phyloP scores from a whole-genome alignment of 2,888 invertebrate species.

The Tetrapedia diversipes region DNA sequence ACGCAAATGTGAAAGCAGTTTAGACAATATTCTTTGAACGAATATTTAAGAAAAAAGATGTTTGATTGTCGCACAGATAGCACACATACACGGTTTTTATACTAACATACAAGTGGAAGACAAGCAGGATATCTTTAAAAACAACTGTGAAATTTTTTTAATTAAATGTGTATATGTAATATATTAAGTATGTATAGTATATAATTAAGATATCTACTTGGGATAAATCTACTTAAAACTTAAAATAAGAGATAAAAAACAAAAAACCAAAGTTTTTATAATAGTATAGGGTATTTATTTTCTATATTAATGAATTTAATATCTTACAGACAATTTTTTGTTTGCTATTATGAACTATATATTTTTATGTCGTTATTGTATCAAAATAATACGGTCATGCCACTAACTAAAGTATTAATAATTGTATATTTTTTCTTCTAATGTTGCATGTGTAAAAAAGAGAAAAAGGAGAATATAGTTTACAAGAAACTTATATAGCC shows the following conservation, averaged over 20 bases:
- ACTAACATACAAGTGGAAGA: conserved; percentile 20
- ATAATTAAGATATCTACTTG: conserved; percentile 26
- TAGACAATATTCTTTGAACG: neutral
- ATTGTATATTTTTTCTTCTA: conserved; percentile 47
- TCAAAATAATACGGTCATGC: conserved; percentile 6
- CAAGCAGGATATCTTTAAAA: conserved; percentile 1
- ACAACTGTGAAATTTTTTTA: conserved; percentile 33
- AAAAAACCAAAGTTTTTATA: conserved; percentile 59
- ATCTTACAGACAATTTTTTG: conserved; percentile 26
- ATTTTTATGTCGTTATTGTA: conserved; percentile 31
- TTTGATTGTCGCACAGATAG: conserved; percentile 45
- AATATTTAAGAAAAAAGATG: neutral
- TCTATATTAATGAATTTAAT: conserved; percentile 50
- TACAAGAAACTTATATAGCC: conserved; percentile 47
- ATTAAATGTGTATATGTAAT: conserved; percentile 23
- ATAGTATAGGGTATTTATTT: conserved; percentile 52
- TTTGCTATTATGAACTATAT: conserved; percentile 6
- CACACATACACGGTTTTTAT: conserved; percentile 55
- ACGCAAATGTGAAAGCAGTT: conserved; percentile 8
- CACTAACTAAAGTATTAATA: conserved; percentile 25
- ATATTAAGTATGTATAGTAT: conserved; percentile 31
- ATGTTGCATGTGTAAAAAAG: conserved; percentile 34
- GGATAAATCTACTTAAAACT: conserved; percentile 36
- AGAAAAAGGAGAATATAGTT: neutral
- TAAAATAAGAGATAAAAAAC: conserved; percentile 1